These are phyloP conservation scores for Nycticorax nycticorax DNA, from an alignment of 2,113 vertebrate species.

Conservation along the genomic window DNA sequence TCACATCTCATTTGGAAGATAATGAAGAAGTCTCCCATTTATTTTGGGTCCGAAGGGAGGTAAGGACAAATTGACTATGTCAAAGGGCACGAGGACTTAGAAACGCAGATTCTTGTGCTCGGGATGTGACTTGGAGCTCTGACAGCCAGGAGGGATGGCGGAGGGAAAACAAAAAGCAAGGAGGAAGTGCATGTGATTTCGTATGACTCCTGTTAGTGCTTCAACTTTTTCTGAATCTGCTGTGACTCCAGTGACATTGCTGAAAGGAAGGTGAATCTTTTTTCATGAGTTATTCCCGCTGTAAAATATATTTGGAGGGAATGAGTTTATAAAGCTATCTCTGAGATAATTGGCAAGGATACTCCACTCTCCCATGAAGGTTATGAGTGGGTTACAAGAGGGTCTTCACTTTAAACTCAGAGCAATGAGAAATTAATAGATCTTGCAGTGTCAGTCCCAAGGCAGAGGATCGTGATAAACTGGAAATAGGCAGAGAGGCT, in stretches of 20 bases:
- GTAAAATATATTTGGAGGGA: conserved; percentile 60
- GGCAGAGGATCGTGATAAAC: conserved; percentile 47
- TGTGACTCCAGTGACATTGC: conserved; percentile 63
- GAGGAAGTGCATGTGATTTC: neutral
- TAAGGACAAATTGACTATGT: conserved; percentile 53
- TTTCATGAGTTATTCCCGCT: conserved; percentile 48
- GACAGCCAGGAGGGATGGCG: neutral
- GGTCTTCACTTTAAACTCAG: conserved; percentile 50
- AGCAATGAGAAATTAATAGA: conserved; percentile 65
- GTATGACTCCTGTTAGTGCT: neutral
- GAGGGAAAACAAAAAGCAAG: neutral
- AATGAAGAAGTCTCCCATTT: conserved; percentile 68
- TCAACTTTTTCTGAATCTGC: conserved; percentile 18
- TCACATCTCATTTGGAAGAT: conserved; percentile 70
- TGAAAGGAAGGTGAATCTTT: conserved; percentile 68
- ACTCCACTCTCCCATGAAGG: conserved; percentile 64
- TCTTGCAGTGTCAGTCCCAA: conserved; percentile 37
- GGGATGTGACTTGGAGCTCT: neutral
- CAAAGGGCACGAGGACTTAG: conserved; percentile 5
- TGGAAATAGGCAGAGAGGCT: conserved; percentile 9
- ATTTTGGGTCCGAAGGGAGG: conserved; percentile 50
- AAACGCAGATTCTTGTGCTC: neutral
- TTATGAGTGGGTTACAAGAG: conserved; percentile 47
- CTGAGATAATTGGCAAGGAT: conserved; percentile 68
- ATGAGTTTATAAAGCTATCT: conserved; percentile 67